Evolutionary conservation across 2,888 invertebrate species (phyloP).

Genomic region (Torymus aiolomorphi): DNA sequence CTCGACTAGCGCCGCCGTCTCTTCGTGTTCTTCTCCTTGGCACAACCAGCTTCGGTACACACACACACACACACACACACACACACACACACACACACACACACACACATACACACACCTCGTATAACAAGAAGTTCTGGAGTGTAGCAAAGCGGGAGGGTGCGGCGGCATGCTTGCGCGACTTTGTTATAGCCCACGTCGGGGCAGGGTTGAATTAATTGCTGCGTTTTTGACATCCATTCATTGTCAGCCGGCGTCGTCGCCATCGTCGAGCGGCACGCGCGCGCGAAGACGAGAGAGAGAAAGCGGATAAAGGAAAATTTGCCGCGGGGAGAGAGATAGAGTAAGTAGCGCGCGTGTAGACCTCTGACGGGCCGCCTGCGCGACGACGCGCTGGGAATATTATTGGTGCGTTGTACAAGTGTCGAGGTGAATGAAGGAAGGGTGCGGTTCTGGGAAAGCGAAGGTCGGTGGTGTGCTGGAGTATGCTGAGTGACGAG

Average conservation of each 20-base stretch:
- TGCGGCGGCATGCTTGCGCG: constrained; percentile 67
- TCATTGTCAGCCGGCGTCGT: constrained; percentile 64
- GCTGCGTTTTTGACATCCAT: constrained; percentile 74
- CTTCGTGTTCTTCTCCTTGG: constrained; percentile 59
- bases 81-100: too few relatives aligned
- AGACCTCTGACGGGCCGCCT: too few relatives aligned
- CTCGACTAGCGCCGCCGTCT: constrained; percentile 62
- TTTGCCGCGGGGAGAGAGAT: constrained; percentile 52
- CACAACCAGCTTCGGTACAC: constrained; percentile 40
- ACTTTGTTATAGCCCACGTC: constrained; percentile 67
- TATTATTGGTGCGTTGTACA: constrained; percentile 11
- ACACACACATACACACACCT: too few relatives aligned
- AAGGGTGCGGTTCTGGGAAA: too few relatives aligned
- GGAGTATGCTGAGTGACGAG: too few relatives aligned
- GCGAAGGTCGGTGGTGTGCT: too few relatives aligned
- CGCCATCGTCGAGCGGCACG: constrained; percentile 7
- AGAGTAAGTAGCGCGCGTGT: too few relatives aligned
- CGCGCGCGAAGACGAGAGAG: constrained; percentile 64
- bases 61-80: too few relatives aligned
- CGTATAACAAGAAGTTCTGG: constrained; percentile 67
- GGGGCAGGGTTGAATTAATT: constrained; percentile 72
- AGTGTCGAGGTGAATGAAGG: too few relatives aligned
- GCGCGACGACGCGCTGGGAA: not conserved
- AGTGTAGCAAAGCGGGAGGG: constrained; percentile 62
- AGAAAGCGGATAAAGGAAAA: constrained; percentile 67